These are phyloP conservation scores for Seriola aureovittata DNA, from an alignment of 2,113 vertebrate genomes.

Conservation along the genomic window DNA sequence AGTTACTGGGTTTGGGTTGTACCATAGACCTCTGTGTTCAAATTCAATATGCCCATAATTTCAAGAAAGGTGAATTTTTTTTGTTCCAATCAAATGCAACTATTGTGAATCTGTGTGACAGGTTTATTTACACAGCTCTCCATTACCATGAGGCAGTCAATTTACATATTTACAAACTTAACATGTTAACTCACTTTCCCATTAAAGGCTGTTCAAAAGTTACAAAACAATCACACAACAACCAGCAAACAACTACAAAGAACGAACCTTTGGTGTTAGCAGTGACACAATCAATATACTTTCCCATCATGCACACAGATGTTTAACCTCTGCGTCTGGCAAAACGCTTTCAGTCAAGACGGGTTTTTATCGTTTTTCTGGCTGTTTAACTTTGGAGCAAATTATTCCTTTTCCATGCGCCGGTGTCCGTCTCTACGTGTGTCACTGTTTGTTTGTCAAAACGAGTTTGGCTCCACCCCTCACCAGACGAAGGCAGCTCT, in stretches of 20 bases:
- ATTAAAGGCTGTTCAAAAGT: not conserved
- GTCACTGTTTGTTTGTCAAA: not conserved
- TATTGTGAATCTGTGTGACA: not conserved
- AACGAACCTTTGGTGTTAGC: not conserved
- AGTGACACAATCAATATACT: not conserved
- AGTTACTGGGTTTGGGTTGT: not conserved
- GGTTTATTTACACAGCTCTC: conserved; percentile 40
- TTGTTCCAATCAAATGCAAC: not conserved
- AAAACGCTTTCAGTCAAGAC: not conserved
- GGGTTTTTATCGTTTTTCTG: not conserved
- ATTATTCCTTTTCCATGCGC: too few species aligned
- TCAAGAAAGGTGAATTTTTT: not conserved
- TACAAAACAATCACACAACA: not conserved
- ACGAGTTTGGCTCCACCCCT: conserved; percentile 83
- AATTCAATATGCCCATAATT: conserved; percentile 3
- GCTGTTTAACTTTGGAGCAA: too few species aligned
- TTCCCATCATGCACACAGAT: not conserved
- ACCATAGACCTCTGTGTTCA: not conserved
- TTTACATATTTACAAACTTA: conserved; percentile 36
- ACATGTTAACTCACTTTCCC: not conserved
- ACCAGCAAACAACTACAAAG: not conserved
- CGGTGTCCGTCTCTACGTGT: not conserved
- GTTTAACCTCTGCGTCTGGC: not conserved
- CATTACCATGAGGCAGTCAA: not conserved
- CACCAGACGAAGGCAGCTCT: conserved; percentile 96